Conservation (phyloP, 1,140 invertebrate species). For the Latrodectus geometricus region DNA sequence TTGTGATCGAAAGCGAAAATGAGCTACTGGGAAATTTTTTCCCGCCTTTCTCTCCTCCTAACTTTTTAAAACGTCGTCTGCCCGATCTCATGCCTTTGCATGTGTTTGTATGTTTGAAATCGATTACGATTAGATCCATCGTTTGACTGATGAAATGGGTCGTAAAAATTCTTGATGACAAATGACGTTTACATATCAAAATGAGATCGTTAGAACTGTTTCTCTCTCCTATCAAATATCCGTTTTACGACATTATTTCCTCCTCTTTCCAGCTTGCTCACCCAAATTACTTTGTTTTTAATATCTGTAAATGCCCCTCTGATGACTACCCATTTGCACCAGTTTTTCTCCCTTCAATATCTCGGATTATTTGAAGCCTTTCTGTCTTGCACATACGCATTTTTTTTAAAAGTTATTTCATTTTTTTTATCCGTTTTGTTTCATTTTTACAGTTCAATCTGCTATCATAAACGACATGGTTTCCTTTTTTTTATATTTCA, state of each 20-base stretch:
- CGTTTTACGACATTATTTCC: constrained; percentile 60
- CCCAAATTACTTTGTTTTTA: constrained; percentile 61
- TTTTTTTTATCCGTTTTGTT: not conserved
- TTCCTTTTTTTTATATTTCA: not conserved
- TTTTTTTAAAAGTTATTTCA: not conserved
- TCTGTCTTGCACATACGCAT: not conserved
- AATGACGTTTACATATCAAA: constrained; percentile 61
- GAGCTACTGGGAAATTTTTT: constrained; percentile 40
- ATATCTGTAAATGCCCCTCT: constrained; percentile 51
- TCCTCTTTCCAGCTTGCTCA: constrained; percentile 32
- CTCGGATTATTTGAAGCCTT: constrained; percentile 16
- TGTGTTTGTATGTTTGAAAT: constrained; percentile 47
- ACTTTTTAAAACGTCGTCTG: constrained; percentile 38
- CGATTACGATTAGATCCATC: constrained; percentile 57
- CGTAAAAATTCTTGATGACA: constrained; percentile 58
- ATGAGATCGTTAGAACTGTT: constrained; percentile 57
- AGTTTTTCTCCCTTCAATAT: not conserved
- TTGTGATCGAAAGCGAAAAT: constrained; percentile 58
- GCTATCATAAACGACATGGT: constrained; percentile 50
- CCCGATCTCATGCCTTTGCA: constrained; percentile 9
- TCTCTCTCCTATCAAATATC: constrained; percentile 57
- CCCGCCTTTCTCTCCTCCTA: not conserved
- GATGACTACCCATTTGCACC: constrained; percentile 49
- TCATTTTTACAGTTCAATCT: constrained; percentile 54
- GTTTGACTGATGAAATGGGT: constrained; percentile 59